Percentiles rank a stretch among this genome's conserved stretches.
Evolutionary conservation across 2,113 vertebrate genomes (phyloP).

Genomic region (Perca schrenkii): DNA sequence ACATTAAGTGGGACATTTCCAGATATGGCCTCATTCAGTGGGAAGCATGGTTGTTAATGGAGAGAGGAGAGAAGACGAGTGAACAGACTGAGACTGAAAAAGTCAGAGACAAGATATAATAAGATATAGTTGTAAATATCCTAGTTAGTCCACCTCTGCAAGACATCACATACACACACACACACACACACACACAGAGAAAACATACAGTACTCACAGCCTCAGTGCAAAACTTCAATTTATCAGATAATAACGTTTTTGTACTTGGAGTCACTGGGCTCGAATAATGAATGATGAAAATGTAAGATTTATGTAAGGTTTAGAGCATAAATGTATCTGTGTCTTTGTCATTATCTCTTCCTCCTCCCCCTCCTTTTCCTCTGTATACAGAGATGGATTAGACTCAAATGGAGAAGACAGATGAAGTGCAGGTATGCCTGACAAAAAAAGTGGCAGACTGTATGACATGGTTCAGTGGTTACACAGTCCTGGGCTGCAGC

Average conservation of each 20-base stretch:
- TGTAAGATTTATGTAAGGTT: constrained; percentile 41
- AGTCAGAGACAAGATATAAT: constrained; percentile 30
- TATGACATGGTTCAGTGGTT: constrained; percentile 42
- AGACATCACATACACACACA: constrained; percentile 19
- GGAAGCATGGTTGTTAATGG: constrained; percentile 60
- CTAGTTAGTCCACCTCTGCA: constrained; percentile 30
- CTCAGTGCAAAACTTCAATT: constrained; percentile 39
- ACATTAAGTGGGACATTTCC: constrained; percentile 79
- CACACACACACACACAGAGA: not conserved
- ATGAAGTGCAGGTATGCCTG: constrained; percentile 49
- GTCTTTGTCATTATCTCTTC: constrained; percentile 33
- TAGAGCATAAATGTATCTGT: constrained; percentile 39
- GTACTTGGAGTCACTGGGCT: constrained; percentile 26
- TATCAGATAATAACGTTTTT: constrained; percentile 46
- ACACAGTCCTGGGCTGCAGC: constrained; percentile 38
- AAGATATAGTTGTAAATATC: constrained; percentile 57
- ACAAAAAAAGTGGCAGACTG: constrained; percentile 33
- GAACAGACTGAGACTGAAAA: constrained; percentile 32
- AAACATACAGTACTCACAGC: constrained; percentile 9
- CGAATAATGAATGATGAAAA: constrained; percentile 51
- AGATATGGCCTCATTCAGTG: constrained; percentile 82
- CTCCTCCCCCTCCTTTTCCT: constrained; percentile 6
- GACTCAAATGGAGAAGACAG: constrained; percentile 48
- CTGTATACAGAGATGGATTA: constrained; percentile 51
- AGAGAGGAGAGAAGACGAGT: constrained; percentile 41